These are phyloP conservation scores for Poecile montanus DNA, from an alignment of 2,797 vertebrate species.

Conservation along the genomic window DNA sequence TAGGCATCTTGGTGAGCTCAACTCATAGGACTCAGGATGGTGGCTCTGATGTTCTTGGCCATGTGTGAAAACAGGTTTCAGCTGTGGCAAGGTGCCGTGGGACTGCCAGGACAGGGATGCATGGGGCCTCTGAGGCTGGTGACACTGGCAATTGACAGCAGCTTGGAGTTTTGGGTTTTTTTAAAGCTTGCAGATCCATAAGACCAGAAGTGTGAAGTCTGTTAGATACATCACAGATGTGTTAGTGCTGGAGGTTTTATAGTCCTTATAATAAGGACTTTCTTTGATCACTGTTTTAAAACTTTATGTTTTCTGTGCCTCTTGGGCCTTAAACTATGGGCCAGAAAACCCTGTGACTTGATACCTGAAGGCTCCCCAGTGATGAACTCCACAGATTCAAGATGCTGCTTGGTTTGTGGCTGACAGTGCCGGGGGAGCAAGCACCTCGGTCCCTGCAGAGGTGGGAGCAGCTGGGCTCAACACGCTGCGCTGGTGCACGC, in stretches of 20 bases:
- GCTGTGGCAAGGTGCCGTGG: background rate
- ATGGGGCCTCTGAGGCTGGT: background rate
- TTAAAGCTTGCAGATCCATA: background rate
- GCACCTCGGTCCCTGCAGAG: rapidly evolving
- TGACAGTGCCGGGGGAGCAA: rapidly evolving
- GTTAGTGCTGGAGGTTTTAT: background rate
- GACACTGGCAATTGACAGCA: background rate
- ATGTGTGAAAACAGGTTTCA: background rate
- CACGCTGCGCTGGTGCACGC: rapidly evolving
- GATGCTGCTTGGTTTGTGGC: background rate
- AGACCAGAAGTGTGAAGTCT: background rate
- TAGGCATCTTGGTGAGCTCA: rapidly evolving
- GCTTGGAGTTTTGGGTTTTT: background rate
- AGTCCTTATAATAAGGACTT: background rate
- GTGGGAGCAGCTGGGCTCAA: background rate
- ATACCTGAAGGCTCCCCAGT: background rate
- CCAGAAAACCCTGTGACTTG: background rate
- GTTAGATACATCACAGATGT: background rate
- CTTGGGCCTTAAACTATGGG: background rate
- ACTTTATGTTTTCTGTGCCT: background rate
- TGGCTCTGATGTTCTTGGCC: background rate
- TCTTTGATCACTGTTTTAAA: background rate
- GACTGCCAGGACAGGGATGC: rapidly evolving
- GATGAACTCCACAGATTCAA: background rate
- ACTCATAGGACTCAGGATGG: background rate